Evolutionary conservation across 2,113 vertebrate genomes (phyloP).

Genomic region (Myotis yumanensis): DNA sequence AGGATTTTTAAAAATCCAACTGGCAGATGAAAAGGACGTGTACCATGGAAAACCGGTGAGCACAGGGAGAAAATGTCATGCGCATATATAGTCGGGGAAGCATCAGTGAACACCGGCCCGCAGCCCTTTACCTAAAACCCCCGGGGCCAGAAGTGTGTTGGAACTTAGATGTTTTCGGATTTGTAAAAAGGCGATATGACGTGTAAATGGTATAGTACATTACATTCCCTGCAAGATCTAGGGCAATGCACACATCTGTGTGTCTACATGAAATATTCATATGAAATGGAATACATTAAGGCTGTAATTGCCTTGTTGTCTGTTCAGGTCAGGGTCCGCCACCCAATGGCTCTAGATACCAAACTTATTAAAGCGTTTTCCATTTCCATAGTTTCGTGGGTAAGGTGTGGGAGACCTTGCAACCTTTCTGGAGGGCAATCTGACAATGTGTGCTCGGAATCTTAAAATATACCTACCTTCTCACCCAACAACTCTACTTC

Average conservation of each 20-base stretch:
- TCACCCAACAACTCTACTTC: neutral
- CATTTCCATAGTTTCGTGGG: neutral
- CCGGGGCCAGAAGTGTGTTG: neutral
- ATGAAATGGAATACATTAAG: neutral
- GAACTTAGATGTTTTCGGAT: neutral
- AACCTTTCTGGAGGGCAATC: neutral
- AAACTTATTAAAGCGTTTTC: neutral
- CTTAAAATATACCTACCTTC: neutral
- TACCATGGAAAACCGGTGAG: neutral
- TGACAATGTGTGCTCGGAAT: neutral
- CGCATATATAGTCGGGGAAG: rapidly evolving
- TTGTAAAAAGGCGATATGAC: neutral
- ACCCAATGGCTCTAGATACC: neutral
- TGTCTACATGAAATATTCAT: neutral
- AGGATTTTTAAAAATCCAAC: neutral
- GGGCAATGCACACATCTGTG: neutral
- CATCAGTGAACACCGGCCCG: too few relatives aligned
- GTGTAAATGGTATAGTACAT: neutral
- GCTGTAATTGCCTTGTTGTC: neutral
- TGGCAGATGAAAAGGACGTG: neutral
- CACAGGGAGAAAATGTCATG: neutral
- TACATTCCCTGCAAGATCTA: neutral
- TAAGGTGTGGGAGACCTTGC: neutral
- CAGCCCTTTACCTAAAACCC: neutral
- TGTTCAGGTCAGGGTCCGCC: neutral